Evolutionary conservation across 2,113 vertebrate species (phyloP).

Genomic region (Cromileptes altivelis): DNA sequence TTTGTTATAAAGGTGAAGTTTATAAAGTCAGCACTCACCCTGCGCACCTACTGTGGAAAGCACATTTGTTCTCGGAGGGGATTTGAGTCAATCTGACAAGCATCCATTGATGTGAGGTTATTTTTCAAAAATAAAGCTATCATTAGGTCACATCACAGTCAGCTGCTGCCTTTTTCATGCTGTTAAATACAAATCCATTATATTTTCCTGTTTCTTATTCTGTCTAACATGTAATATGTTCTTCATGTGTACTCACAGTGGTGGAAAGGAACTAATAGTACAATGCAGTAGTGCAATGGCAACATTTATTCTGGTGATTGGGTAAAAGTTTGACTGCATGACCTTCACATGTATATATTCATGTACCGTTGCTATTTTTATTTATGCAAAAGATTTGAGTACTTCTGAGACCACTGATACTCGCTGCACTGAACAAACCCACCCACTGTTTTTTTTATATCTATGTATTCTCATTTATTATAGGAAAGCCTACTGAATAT

Average conservation of each 20-base stretch:
- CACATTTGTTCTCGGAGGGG: neutral
- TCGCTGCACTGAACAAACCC: neutral
- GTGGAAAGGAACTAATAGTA: neutral
- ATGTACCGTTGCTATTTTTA: neutral
- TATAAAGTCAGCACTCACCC: slow-evolving; percentile 50
- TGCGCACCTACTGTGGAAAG: slow-evolving; percentile 6
- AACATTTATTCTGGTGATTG: no score
- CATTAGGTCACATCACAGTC: neutral
- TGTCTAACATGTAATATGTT: neutral
- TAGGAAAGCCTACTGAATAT: neutral
- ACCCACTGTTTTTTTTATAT: neutral
- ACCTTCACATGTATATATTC: no score
- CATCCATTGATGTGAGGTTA: neutral
- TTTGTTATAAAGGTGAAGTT: slow-evolving; percentile 49
- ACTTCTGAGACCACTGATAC: neutral
- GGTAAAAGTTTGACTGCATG: no score
- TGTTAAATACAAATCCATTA: neutral
- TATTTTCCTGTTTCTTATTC: neutral
- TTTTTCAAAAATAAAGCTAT: slow-evolving; percentile 4
- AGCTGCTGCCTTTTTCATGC: neutral
- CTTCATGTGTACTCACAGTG: neutral
- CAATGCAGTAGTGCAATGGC: neutral
- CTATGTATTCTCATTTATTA: neutral
- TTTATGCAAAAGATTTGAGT: neutral
- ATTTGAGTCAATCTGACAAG: slow-evolving; percentile 35